These are phyloP conservation scores for Drosophila bifasciata DNA, from an alignment of 1,140 invertebrate species.

Conservation along the genomic window DNA sequence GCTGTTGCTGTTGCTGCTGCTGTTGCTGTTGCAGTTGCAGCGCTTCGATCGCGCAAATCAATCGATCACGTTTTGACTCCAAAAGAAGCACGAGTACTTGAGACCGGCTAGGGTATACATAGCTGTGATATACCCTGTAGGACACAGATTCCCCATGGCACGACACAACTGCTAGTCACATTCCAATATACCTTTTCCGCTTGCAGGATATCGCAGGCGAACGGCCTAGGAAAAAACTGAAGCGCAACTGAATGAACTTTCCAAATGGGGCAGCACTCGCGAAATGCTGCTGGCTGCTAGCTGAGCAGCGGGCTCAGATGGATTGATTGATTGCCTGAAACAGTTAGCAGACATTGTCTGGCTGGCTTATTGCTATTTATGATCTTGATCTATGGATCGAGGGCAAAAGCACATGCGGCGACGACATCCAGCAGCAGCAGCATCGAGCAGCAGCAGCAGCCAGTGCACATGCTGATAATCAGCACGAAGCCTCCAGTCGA, in stretches of 20 bases:
- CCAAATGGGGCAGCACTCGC: conserved; percentile 70
- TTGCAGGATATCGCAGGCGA: conserved; percentile 6
- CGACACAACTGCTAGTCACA: background rate
- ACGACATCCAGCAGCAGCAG: background rate
- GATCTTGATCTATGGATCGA: conserved; percentile 84
- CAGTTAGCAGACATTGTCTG: conserved; percentile 84
- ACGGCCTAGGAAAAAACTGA: conserved; percentile 51
- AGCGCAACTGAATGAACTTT: conserved; percentile 80
- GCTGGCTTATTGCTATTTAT: conserved; percentile 83
- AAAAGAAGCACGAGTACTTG: conserved; percentile 39
- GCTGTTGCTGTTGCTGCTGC: conserved; percentile 53
- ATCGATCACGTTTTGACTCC: conserved; percentile 83
- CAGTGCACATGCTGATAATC: conserved; percentile 81
- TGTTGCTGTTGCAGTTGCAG: conserved; percentile 21
- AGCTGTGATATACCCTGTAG: conserved; percentile 27
- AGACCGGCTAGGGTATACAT: conserved; percentile 3
- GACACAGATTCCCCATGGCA: background rate
- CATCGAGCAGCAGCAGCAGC: conserved; percentile 37
- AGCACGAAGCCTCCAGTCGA: conserved; percentile 51
- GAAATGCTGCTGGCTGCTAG: conserved; percentile 45
- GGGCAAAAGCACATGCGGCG: conserved; percentile 82
- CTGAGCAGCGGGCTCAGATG: conserved; percentile 46
- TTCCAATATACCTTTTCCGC: conserved; percentile 14
- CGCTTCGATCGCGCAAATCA: conserved; percentile 78
- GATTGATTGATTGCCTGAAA: conserved; percentile 84